Evolutionary conservation across 2,888 invertebrate species (phyloP).

Genomic region (Synergus itoensis): DNA sequence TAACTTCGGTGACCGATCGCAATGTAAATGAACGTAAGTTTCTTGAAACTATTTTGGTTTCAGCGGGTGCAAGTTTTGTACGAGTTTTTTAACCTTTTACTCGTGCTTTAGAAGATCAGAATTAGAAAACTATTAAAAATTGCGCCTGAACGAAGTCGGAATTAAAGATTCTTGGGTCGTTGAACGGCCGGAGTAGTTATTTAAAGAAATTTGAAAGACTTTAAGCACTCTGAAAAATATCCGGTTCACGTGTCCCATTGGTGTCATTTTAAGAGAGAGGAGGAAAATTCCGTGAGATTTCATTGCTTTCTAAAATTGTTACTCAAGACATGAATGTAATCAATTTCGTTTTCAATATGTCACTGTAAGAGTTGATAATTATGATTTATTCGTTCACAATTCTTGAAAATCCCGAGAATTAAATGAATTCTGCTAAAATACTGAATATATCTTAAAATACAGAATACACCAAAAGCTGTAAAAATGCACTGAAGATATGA

Average conservation of each 20-base stretch:
- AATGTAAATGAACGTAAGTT: background rate
- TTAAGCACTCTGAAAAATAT: constrained; percentile 28
- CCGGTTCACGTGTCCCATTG: background rate
- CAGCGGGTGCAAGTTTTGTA: background rate
- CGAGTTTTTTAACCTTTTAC: background rate
- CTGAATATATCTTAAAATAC: too few species aligned
- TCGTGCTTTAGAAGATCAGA: constrained; percentile 2
- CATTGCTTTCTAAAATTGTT: constrained; percentile 13
- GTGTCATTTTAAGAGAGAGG: constrained; percentile 1
- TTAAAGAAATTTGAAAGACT: constrained; percentile 31
- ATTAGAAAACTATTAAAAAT: constrained; percentile 36
- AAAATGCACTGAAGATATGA: background rate
- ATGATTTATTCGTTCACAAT: background rate
- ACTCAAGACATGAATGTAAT: background rate
- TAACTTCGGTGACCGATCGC: too few species aligned
- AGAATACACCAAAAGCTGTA: background rate
- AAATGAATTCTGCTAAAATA: background rate
- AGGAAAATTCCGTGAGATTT: background rate
- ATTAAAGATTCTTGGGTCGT: constrained; percentile 31
- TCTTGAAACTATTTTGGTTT: background rate
- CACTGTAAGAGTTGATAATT: background rate
- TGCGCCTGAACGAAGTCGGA: constrained; percentile 6
- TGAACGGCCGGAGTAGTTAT: constrained; percentile 22
- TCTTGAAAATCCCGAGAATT: background rate
- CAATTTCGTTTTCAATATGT: background rate